phyloP scores from a whole-genome alignment of 2,797 vertebrate species.

The Rhinogobio ventralis region DNA sequence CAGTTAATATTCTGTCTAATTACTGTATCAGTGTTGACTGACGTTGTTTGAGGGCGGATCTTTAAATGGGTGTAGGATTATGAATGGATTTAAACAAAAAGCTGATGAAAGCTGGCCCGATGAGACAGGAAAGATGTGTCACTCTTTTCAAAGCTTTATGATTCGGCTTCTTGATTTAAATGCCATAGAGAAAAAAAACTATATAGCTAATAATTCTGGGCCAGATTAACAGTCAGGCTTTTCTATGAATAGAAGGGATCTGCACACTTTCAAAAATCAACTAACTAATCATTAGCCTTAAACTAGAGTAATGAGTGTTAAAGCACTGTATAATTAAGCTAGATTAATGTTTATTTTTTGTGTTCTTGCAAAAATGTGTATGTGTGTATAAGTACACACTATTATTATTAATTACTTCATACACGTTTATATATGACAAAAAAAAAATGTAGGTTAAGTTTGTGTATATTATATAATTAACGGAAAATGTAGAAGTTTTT shows the following conservation, averaged over 20 bases:
- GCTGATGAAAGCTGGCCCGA: conserved; percentile 48
- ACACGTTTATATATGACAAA: neutral
- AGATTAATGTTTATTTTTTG: neutral
- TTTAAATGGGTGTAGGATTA: conserved; percentile 52
- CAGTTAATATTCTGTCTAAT: conserved; percentile 51
- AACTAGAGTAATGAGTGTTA: neutral
- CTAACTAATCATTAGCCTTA: neutral
- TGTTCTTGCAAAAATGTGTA: neutral
- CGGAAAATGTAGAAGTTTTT: neutral
- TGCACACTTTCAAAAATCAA: neutral
- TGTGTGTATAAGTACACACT: neutral
- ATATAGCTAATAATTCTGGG: neutral
- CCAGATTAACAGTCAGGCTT: neutral
- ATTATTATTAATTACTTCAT: neutral
- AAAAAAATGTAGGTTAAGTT: neutral
- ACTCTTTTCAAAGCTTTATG: conserved; percentile 24
- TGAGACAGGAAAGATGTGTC: conserved; percentile 43
- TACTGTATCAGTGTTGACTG: conserved; percentile 49
- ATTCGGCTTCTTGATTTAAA: conserved; percentile 14
- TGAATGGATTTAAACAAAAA: conserved; percentile 54
- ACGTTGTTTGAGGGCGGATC: conserved; percentile 45
- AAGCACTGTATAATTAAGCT: neutral
- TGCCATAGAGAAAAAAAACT: neutral
- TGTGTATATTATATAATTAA: neutral
- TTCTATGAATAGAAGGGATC: neutral